These are phyloP conservation scores for Etheostoma nigrum DNA, from an alignment of 2,797 vertebrate genomes.

Conservation along the genomic window DNA sequence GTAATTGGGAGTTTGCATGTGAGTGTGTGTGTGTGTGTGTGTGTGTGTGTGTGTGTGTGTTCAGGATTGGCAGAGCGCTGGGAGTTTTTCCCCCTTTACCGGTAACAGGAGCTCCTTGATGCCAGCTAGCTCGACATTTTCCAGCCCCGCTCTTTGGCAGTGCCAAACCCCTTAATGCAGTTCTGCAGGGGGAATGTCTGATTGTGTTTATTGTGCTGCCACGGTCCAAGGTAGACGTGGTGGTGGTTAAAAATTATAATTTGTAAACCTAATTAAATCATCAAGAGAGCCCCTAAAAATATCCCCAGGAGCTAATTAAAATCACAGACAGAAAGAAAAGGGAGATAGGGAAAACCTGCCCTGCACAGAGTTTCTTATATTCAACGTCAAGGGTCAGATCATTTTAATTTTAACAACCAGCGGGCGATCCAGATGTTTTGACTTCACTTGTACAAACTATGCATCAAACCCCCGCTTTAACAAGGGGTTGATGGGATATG, in stretches of 20 bases:
- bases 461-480: too few relatives aligned
- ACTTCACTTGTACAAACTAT: too few relatives aligned
- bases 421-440: too few relatives aligned
- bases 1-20: conserved; percentile 43
- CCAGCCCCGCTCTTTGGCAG: conserved; percentile 58
- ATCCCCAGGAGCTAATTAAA: conserved; percentile 56
- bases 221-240: conserved; percentile 39
- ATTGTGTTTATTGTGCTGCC: conserved; percentile 71
- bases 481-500: too few relatives aligned
- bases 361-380: background rate
- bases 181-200: conserved; percentile 61
- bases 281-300: conserved; percentile 62
- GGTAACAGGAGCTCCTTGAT: conserved; percentile 76
- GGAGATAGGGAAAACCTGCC: conserved; percentile 24
- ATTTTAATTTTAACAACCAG: too few relatives aligned
- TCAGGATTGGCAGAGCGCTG: conserved; percentile 53
- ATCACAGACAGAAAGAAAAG: conserved; percentile 12
- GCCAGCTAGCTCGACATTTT: conserved; percentile 74
- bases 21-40: conserved; percentile 17
- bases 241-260: conserved; percentile 50
- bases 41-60: conserved; percentile 35
- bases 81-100: conserved; percentile 63
- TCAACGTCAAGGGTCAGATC: too few relatives aligned
- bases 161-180: conserved; percentile 63
- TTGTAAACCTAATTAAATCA: conserved; percentile 70